Percentiles rank a stretch among this genome's conserved stretches.
Evolutionary conservation across 2,888 invertebrate genomes (phyloP).

Genomic region (Dicranocentrus wangi): DNA sequence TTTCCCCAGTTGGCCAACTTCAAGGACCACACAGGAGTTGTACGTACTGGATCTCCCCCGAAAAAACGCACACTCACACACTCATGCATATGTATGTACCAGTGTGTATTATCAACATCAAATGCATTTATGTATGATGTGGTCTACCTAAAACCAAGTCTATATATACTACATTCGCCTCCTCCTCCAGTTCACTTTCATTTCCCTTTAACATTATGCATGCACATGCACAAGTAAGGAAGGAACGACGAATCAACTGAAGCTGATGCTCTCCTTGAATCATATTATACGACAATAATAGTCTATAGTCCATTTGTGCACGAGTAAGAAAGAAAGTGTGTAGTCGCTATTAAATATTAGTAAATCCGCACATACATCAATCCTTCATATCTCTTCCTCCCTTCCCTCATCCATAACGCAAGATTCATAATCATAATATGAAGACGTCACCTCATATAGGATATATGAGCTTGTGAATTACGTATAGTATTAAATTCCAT

Average conservation of each 20-base stretch:
- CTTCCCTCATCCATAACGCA: constrained; percentile 9
- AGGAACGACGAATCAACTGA: background rate
- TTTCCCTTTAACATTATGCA: constrained; percentile 49
- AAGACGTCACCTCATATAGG: constrained; percentile 47
- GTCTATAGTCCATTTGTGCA: constrained; percentile 7
- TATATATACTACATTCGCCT: background rate
- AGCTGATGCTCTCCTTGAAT: constrained; percentile 18
- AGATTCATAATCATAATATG: constrained; percentile 41
- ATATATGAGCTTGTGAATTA: background rate
- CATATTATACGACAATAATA: too few relatives aligned
- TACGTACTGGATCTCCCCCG: constrained; percentile 21
- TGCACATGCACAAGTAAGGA: constrained; percentile 43
- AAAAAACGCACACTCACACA: constrained; percentile 16
- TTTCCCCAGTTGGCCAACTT: constrained; percentile 55
- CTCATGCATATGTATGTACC: constrained; percentile 10
- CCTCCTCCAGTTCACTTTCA: constrained; percentile 27
- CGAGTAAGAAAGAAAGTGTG: background rate
- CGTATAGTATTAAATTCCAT: background rate
- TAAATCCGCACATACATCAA: constrained; percentile 58
- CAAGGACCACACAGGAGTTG: constrained; percentile 55
- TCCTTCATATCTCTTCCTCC: constrained; percentile 45
- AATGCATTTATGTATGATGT: constrained; percentile 6
- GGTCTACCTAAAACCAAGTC: constrained; percentile 1
- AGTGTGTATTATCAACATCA: background rate
- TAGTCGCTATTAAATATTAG: constrained; percentile 35